Conservation (phyloP, 2,113 vertebrate genomes). For the Ptyas mucosa region DNA sequence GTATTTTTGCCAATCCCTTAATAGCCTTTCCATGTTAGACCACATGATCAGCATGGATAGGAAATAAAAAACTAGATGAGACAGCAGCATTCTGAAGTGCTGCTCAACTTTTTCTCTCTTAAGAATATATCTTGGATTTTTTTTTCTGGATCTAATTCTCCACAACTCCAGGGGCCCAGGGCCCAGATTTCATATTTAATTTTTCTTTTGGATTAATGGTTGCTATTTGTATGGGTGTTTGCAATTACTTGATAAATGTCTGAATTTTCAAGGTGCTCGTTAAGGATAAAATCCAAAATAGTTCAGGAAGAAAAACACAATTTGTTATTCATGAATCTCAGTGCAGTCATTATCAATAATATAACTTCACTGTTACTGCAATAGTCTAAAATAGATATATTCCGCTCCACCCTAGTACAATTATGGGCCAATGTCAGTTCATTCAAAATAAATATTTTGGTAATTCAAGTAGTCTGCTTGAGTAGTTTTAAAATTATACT, state of each 20-base stretch:
- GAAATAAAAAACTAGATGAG: background rate
- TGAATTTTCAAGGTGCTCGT: background rate
- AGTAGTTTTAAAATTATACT: constrained; percentile 55
- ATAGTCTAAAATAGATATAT: constrained; percentile 24
- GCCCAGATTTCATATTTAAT: background rate
- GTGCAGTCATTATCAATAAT: constrained; percentile 24
- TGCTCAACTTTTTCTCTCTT: background rate
- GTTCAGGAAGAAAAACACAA: background rate
- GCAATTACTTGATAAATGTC: background rate
- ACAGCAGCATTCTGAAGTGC: background rate
- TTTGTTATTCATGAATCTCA: constrained; percentile 19
- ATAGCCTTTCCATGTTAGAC: background rate
- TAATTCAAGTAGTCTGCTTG: constrained; percentile 30
- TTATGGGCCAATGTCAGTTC: constrained; percentile 32
- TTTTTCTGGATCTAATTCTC: background rate
- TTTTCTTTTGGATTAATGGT: background rate
- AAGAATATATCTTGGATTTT: background rate
- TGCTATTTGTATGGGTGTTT: background rate
- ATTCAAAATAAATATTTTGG: constrained; percentile 47
- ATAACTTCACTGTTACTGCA: constrained; percentile 23
- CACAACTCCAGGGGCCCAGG: background rate
- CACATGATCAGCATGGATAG: background rate
- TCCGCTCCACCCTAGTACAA: background rate
- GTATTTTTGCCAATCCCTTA: background rate
- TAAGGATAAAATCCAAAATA: background rate